Evolutionary conservation across 2,113 vertebrate species (phyloP), one percentile per base, ranked within the genome.

Genomic region (Pollachius pollachius): DNA sequence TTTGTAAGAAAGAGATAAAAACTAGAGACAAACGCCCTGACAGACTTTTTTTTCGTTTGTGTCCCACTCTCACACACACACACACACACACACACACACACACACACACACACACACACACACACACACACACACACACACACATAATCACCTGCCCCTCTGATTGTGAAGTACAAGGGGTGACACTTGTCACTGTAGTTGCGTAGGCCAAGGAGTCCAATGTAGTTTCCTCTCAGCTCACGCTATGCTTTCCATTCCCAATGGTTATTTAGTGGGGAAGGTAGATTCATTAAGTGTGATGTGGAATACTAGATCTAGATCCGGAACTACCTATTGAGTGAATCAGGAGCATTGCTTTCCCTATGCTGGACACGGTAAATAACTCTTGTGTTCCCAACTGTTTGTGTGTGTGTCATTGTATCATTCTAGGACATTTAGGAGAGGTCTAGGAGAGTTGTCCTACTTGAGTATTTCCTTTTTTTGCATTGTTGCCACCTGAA

Each of bases 1-100:
- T 95, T 94, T 96, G 94, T 92, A 85, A 93, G 90, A 86, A 77
- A 91, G 91, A 93, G 91, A 93, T 93, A 93, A 90, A 92, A 85
- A 81, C 56, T 67, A 84, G 54, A 56, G 54, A 5, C 15, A 85
- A 88, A 80, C 86, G 87, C 71, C 77, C 81, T 75, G 76, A 91
- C 83, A 82, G 88, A 89, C 88, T 82, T 89, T 66, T 80, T 87
- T 88, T 89, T 72, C 70, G 79, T 69, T 41, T 74, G 56, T 19
- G 18, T 56, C 71, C 70, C 57, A 64, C 56, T 70, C 25, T 54
- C 59, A 56, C 54, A 61, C 61, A 60, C 68, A 72, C 74, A 66
- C 78, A 76, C 67, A 72, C 56, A 59, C 52, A 69, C 64, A 62
- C 73, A 72, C 63, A 65, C 68, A 41, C 41, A 74, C 74, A 60